Conservation (phyloP, 2,888 invertebrate species). For the Amphipyra tragopoginis region DNA sequence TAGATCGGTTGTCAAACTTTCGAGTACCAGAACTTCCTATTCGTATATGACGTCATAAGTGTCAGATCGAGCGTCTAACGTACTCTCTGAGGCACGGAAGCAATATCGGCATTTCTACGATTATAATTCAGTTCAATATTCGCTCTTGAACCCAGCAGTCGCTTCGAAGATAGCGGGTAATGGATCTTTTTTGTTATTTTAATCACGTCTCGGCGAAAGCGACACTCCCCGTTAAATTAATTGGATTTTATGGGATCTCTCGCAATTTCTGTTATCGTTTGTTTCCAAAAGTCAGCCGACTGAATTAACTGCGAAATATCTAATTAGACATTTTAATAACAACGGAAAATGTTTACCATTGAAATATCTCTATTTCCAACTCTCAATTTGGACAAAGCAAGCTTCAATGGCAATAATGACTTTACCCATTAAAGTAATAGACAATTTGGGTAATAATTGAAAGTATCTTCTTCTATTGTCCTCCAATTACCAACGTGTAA, state of each 20-base stretch:
- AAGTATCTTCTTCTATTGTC: constrained; percentile 23
- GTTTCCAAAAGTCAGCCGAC: constrained; percentile 62
- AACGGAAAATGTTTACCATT: constrained; percentile 28
- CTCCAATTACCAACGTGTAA: constrained; percentile 33
- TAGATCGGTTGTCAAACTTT: too few relatives aligned
- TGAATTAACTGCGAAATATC: constrained; percentile 50
- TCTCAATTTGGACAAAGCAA: constrained; percentile 17
- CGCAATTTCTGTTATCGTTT: constrained; percentile 70
- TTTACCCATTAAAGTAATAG: constrained; percentile 32
- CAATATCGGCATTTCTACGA: constrained; percentile 18
- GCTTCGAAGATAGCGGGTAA: constrained; percentile 58
- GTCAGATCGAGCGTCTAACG: constrained; percentile 3
- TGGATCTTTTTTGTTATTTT: constrained; percentile 72
- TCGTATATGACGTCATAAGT: too few relatives aligned
- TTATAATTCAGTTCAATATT: constrained; percentile 35
- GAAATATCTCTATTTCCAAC: constrained; percentile 12
- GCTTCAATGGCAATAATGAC: constrained; percentile 20
- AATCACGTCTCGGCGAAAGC: constrained; percentile 68
- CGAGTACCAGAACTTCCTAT: too few relatives aligned
- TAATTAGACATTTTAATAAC: constrained; percentile 52
- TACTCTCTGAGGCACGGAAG: constrained; percentile 14
- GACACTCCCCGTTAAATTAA: constrained; percentile 73
- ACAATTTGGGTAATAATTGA: constrained; percentile 27
- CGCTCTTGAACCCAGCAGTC: constrained; percentile 20
- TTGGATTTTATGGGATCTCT: constrained; percentile 77